Base-by-base conservation (phyloP, 2,888 invertebrate genomes). In the Tinea trinotella region DNA sequence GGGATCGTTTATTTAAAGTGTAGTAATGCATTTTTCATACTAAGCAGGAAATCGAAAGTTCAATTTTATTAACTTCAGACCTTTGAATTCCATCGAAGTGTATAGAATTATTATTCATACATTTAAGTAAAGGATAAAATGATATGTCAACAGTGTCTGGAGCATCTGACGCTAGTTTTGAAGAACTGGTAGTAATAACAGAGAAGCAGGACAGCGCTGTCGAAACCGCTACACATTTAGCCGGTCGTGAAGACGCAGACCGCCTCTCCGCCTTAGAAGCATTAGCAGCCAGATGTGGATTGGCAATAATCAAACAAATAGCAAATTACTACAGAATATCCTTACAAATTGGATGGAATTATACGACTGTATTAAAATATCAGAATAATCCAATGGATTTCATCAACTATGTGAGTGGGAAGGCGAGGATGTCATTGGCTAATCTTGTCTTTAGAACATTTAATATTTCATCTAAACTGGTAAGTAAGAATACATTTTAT, bases 371-470 rank as follows among this genome's bases (percentile, higher is more conserved):
- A 52, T 61, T 85, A n/a, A 85, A 84, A 59, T 82, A 82, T 55
- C 77, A 83, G 52, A 76, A 74, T 44, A 68, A 76, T 13, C 76
- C 84, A 0, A 65, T 86, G 54, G 84, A 86, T 56, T 81, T 87
- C 55, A 84, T 86, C 36, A 83, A 82, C 57, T 63, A 80, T 53
- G 80, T 87, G 55, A 86, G 81, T 61, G 87, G 86, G 0, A 67
- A 82, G 19, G 71, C 78, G 0, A 67, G 84, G 12, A 83, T 87
- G 85, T 72, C 82, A 0, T 64, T 86, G 19, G 84, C 86, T 1
- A 86, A 81, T 59, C 73, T 84, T 10, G 83, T 86, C 12, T 86
- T 87, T 60, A 74, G 76, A 54, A 85, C 85, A 0, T 86, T 82
- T 58, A 81, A 81, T 59, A 72, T 87, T 57, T 73, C 83, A 1